phyloP scores from a whole-genome alignment of 2,113 vertebrate genomes.

The Nyctereutes procyonoides region DNA sequence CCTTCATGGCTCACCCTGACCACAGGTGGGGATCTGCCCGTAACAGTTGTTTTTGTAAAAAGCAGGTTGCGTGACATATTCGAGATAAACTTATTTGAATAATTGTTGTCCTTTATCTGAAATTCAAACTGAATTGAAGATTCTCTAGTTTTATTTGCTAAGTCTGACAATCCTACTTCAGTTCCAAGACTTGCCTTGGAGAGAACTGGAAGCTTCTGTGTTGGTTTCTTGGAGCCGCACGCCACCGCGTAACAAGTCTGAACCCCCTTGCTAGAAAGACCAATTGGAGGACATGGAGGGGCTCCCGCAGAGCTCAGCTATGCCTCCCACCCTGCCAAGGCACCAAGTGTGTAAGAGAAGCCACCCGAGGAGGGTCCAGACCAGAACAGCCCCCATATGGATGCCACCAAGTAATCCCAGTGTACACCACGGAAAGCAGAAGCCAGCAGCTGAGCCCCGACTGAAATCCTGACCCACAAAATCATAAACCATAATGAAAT shows the following conservation, averaged over 20 bases:
- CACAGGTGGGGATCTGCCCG: not conserved
- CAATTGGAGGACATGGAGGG: rapidly evolving
- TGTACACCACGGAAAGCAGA: not conserved
- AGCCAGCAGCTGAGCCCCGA: not conserved
- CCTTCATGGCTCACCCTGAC: not conserved
- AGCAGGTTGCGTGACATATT: too few species aligned
- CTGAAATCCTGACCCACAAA: not conserved
- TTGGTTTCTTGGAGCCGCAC: not conserved
- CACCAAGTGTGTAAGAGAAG: not conserved
- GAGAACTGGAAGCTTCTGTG: not conserved
- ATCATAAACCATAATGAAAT: too few species aligned
- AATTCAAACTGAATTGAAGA: not conserved
- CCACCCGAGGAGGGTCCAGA: not conserved
- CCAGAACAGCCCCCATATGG: too few species aligned
- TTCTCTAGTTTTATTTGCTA: not conserved
- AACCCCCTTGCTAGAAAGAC: not conserved
- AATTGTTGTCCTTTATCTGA: not conserved
- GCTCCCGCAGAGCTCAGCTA: not conserved
- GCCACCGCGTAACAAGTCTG: not conserved
- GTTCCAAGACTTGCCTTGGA: not conserved
- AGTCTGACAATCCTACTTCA: not conserved
- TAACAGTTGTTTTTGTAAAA: too few species aligned
- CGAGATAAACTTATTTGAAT: not conserved
- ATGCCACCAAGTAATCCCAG: not conserved
- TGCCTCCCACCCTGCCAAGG: not conserved